Evolutionary conservation across 2,113 vertebrate genomes (phyloP).

Genomic region (Petromus typicus): DNA sequence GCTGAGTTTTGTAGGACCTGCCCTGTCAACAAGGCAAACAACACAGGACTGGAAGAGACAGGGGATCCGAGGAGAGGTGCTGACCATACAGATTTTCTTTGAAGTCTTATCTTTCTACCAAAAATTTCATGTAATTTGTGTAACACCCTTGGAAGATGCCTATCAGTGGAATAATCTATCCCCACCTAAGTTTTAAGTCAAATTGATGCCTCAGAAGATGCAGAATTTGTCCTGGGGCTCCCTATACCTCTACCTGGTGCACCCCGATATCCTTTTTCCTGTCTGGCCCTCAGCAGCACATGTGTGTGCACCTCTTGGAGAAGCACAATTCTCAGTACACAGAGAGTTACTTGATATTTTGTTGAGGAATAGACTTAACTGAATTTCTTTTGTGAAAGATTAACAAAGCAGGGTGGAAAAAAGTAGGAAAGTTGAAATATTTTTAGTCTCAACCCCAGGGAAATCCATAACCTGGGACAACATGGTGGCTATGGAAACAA

Average conservation of each 20-base stretch:
- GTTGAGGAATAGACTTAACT: background rate
- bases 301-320: background rate
- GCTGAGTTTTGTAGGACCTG: background rate
- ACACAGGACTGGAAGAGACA: background rate
- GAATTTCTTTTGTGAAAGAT: background rate
- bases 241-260: accelerated
- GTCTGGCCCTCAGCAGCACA: background rate
- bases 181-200: background rate
- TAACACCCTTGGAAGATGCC: background rate
- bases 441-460: background rate
- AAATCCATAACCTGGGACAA: background rate
- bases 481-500: background rate
- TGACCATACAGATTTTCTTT: background rate
- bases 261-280: background rate
- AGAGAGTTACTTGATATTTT: background rate
- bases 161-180: background rate
- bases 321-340: background rate
- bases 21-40: background rate
- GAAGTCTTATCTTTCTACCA: background rate
- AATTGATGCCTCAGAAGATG: background rate
- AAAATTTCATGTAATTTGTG: background rate
- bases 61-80: background rate
- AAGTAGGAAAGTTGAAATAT: background rate
- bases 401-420: background rate
- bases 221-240: background rate